These are phyloP conservation scores for Leptothorax acervorum DNA, from an alignment of 2,888 invertebrate genomes.

Conservation along the genomic window DNA sequence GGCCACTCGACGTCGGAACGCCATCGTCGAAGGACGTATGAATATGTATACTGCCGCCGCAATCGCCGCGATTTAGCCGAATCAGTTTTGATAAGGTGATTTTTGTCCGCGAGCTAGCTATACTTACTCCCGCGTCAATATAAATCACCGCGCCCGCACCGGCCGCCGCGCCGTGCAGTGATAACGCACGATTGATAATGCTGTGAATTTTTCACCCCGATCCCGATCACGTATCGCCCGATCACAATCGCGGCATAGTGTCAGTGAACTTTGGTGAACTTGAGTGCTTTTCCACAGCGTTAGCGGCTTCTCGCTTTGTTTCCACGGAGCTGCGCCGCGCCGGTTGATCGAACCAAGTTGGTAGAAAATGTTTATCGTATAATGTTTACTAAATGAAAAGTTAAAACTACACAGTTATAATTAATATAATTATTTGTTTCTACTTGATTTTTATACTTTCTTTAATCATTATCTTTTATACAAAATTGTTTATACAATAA, in stretches of 20 bases:
- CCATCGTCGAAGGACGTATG: conserved; percentile 84
- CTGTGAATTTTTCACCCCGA: background rate
- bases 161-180: too few relatives aligned
- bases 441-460: too few relatives aligned
- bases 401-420: background rate
- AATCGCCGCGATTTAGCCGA: conserved; percentile 36
- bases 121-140: conserved; percentile 16
- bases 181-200: background rate
- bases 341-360: background rate
- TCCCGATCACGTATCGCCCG: too few relatives aligned
- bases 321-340: background rate
- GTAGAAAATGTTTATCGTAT: background rate
- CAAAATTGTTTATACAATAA: too few relatives aligned
- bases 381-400: background rate
- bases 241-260: background rate
- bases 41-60: conserved; percentile 71
- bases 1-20: conserved; percentile 84
- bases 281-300: background rate
- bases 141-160: background rate
- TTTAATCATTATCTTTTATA: too few relatives aligned
- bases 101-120: conserved; percentile 21
- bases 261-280: conserved; percentile 41
- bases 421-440: background rate
- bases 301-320: background rate
- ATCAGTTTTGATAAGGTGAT: conserved; percentile 46